Evolutionary conservation across 2,888 invertebrate species (phyloP), one percentile per base, ranked within the genome.

Genomic region (Drosophila fungiperda): DNA sequence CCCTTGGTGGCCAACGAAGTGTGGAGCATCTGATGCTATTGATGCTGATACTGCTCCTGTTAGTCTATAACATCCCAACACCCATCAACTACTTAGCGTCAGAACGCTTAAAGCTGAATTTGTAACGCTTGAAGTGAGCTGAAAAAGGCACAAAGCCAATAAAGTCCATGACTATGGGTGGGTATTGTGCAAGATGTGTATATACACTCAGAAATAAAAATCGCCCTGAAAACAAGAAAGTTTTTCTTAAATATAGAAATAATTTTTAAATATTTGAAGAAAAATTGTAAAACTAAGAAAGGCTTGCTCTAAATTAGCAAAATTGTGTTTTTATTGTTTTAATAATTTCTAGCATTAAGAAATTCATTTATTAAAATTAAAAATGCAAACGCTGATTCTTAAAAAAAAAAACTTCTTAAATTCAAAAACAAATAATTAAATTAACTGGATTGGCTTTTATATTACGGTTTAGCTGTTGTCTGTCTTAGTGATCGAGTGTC

Each of bases 71-170:
- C 8, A 23, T 29, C 45, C n/a, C 40, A 33, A 61, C 53, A 50
- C 62, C 82, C 87, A 89, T 89, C 80, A 89, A 87, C 85, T 80
- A 87, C 87, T 87, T 89, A 89, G 80, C 87, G 88, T 87, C 87
- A 89, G 78, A 87, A 89, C 85, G 87, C 81, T 87, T 87, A 87
- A 89, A 87, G 88, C 89, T 87, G 71, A 85, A 87, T 87, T 87
- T 87, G 86, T 84, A 87, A 87, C 87, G 86, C 86, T 86, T 76
- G 85, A 89, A 86, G 82, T 84, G 74, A 76, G 82, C 73, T 76
- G 4, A 12, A 74, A 80, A 74, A 66, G 76, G 75, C 82, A 76
- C 87, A 82, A 87, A 87, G 82, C 85, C 85, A 89, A 86, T 84
- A 80, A 80, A 84, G 89, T 76, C 58, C 54, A 29, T 29, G 23